phyloP scores from a whole-genome alignment of 2,797 vertebrate genomes.

The Argentina silus region DNA sequence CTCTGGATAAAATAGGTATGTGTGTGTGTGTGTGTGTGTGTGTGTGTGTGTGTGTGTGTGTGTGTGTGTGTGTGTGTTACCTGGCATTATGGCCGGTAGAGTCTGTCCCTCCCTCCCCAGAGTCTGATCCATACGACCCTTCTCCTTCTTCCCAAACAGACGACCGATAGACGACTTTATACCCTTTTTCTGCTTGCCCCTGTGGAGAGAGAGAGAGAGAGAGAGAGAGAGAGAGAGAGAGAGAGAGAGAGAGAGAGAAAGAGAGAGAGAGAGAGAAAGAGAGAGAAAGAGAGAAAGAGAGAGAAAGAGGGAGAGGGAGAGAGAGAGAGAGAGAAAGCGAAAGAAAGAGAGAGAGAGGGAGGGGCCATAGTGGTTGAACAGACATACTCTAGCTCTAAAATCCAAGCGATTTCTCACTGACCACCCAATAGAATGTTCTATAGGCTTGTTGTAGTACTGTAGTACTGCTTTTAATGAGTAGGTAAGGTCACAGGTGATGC shows the following conservation, averaged over 20 bases:
- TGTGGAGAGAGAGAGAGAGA: conserved; percentile 66
- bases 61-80: conserved; percentile 37
- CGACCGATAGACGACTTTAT: conserved; percentile 96
- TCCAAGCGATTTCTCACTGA: too few species aligned
- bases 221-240: neutral
- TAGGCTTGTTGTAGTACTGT: too few species aligned
- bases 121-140: conserved; percentile 85
- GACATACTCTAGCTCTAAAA: too few species aligned
- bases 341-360: neutral
- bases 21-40: neutral
- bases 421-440: too few species aligned
- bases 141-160: conserved; percentile 96
- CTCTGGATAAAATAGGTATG: neutral
- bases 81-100: conserved; percentile 63
- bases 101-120: conserved; percentile 83
- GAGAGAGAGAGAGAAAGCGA: conserved; percentile 43
- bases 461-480: too few species aligned
- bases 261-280: conserved; percentile 36
- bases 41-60: conserved; percentile 3
- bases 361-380: too few species aligned
- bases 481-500: too few species aligned
- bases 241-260: neutral
- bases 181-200: conserved; percentile 91
- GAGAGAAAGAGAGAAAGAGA: conserved; percentile 39
- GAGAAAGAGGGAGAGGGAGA: conserved; percentile 48